Percentiles rank a stretch among this genome's conserved stretches.
Conservation (phyloP, 2,797 vertebrate species). For the Ficedula albicollis region DNA sequence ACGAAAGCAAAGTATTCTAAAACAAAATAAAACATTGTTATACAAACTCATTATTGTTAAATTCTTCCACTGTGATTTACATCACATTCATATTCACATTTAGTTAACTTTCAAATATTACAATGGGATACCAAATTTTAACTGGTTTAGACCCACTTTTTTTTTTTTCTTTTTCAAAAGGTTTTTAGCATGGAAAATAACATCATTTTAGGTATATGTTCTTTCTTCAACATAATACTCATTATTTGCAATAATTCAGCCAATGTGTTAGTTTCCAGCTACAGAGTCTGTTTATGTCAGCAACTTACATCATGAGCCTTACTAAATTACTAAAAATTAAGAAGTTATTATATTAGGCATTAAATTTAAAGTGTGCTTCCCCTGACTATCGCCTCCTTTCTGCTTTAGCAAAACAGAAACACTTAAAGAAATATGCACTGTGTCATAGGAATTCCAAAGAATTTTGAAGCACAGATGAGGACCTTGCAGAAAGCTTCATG, state of each 20-base stretch:
- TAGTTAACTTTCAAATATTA: background rate
- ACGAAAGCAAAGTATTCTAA: background rate
- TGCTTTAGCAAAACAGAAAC: background rate
- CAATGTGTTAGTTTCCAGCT: background rate
- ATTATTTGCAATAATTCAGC: background rate
- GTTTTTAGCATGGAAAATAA: background rate
- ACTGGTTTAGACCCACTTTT: background rate
- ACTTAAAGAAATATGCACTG: background rate
- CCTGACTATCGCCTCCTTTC: background rate
- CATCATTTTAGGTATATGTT: accelerated
- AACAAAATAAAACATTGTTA: background rate
- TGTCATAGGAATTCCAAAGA: background rate
- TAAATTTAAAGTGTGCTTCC: background rate
- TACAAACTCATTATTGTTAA: background rate
- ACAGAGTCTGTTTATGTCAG: background rate
- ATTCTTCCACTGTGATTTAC: background rate
- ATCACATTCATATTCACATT: background rate
- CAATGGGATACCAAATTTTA: background rate
- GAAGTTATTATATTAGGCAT: background rate
- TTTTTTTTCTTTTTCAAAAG: background rate
- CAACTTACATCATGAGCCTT: background rate
- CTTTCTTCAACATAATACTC: background rate
- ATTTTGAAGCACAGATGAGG: background rate
- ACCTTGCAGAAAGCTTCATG: background rate
- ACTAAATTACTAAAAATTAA: background rate